A percentile compares a stretch with the other conserved stretches of the same genome.
Conservation (phyloP, 2,888 invertebrate genomes). For the Teleiodes luculella region DNA sequence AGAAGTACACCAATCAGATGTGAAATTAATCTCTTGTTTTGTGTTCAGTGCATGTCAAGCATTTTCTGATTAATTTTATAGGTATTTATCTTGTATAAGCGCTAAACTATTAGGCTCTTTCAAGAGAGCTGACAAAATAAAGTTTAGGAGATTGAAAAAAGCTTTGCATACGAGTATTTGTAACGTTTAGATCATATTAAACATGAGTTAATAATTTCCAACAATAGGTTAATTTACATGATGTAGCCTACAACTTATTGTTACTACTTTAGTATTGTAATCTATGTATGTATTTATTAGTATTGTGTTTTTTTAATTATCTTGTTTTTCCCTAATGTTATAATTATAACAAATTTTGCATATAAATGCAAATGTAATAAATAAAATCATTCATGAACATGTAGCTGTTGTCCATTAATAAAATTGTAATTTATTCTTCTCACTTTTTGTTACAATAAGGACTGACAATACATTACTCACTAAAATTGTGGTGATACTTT, state of each 20-base stretch:
- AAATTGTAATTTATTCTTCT: slow-evolving; percentile 10
- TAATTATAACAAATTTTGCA: too few relatives aligned
- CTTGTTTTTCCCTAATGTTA: neutral
- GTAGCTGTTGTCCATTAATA: neutral
- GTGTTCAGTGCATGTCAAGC: slow-evolving; percentile 27
- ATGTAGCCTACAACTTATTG: neutral
- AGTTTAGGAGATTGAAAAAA: neutral
- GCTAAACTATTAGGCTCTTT: slow-evolving; percentile 3
- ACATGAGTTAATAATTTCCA: neutral
- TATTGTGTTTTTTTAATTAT: slow-evolving; percentile 4
- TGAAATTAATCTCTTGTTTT: slow-evolving; percentile 34
- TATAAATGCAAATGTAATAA: neutral
- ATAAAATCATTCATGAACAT: slow-evolving; percentile 1
- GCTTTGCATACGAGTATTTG: neutral
- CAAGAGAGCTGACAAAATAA: slow-evolving; percentile 1
- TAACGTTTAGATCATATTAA: neutral
- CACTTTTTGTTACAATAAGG: slow-evolving; percentile 40
- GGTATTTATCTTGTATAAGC: slow-evolving; percentile 26
- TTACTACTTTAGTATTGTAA: neutral
- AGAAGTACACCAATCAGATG: slow-evolving; percentile 28
- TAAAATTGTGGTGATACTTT: slow-evolving; percentile 69
- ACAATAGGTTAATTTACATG: neutral
- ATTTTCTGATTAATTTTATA: slow-evolving; percentile 25
- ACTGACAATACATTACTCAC: slow-evolving; percentile 60
- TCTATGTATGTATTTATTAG: slow-evolving; percentile 6